Evolutionary conservation across 2,888 invertebrate genomes (phyloP), one percentile per base, ranked within the genome.

Genomic region (Dynastes maya): DNA sequence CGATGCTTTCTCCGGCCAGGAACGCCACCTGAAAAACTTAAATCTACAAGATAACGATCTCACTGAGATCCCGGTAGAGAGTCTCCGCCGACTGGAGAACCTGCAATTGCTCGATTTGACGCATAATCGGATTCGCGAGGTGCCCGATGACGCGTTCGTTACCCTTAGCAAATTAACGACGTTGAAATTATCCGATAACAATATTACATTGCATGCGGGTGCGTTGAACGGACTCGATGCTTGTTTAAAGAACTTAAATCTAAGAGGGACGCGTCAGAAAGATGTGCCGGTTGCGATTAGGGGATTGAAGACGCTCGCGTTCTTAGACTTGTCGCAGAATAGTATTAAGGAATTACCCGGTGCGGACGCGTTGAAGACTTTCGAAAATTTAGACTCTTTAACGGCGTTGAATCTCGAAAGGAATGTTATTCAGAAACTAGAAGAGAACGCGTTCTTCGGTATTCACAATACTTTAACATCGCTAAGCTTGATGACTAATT

Each of bases 241-340:
- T 78, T 94, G 94, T 11, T 89, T 97, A 63, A 97, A 97, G 89
- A 97, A 97, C 88, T 90, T 97, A 68, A 97, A 97, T 87, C 89
- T 97, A 51, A 97, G 97, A 90, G 96, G 96, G 45, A 96, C 96
- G 0, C 91, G 93, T 76, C 96, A 96, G 87, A 94, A 94, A 83
- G 90, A 90, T 72, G 92, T 97, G 11, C 97, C 97, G 0, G 93
- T 93, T 82, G 94, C 96, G 67, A 93, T 97, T 27, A 90, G 93
- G 80, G 95, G 95, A 5, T 90, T 97, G 49, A 92, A 91, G 80
- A 94, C 94, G 68, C 89, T 97, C 81, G 97, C 97, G 0, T 97
- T 97, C 86, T 90, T 97, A 78, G 97, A 97, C 89, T 90, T 97
- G 78, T 97, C 97, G 0, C 95, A 97, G 88, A 97, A 97, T 86